phyloP scores from a whole-genome alignment of 2,113 vertebrate species.

The Carettochelys insculpta region DNA sequence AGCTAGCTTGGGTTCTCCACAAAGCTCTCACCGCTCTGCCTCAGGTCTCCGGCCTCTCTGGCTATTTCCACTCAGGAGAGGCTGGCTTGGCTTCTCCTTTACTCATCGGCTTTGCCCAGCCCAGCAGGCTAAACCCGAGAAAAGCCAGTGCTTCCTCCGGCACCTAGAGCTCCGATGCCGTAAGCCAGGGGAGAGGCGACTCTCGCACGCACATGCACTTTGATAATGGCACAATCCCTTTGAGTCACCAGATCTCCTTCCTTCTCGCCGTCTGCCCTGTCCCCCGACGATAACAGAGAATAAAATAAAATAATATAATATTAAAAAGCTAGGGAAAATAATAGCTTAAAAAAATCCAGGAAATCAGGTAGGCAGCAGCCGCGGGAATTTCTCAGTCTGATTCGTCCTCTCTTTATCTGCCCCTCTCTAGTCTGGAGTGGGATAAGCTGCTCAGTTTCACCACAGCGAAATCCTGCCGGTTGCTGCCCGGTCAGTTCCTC shows the following conservation, averaged over 20 bases:
- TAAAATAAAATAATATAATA: neutral
- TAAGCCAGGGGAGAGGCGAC: neutral
- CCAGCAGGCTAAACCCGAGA: neutral
- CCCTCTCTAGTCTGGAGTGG: fast-evolving
- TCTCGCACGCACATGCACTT: neutral
- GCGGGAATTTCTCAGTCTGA: neutral
- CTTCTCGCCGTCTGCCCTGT: constrained; percentile 17
- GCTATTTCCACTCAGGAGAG: neutral
- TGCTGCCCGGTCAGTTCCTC: neutral
- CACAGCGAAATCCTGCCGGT: fast-evolving
- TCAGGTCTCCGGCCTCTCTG: neutral
- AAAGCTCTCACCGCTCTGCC: neutral
- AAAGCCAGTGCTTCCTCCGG: neutral
- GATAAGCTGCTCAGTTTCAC: neutral
- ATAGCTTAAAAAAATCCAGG: fast-evolving
- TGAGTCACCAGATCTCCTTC: neutral
- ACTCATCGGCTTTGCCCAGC: neutral
- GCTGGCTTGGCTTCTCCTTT: neutral
- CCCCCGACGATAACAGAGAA: fast-evolving
- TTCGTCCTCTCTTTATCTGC: fast-evolving
- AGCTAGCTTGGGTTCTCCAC: neutral
- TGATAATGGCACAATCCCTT: neutral
- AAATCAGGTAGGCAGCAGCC: neutral
- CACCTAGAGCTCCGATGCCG: fast-evolving
- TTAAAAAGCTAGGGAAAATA: neutral